Conservation (phyloP, 1,140 invertebrate genomes). For the Polyergus mexicanus region DNA sequence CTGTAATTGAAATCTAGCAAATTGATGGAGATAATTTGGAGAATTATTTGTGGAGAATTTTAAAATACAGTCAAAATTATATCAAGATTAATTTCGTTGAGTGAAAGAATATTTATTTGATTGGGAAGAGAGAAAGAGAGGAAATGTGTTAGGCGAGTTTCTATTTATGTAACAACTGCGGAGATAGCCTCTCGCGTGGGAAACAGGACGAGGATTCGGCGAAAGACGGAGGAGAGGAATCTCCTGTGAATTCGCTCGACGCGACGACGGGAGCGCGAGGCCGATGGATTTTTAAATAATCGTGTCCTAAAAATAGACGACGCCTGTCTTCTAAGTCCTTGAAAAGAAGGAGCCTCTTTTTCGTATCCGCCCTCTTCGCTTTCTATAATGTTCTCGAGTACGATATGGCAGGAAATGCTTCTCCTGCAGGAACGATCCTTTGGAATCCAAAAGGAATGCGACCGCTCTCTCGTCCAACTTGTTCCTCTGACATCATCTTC, state of each 20-base stretch:
- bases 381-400: slow-evolving; percentile 47
- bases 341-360: not conserved
- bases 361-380: slow-evolving; percentile 43
- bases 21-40: not conserved
- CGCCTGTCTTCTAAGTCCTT: slow-evolving; percentile 61
- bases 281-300: slow-evolving; percentile 63
- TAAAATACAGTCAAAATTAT: not conserved
- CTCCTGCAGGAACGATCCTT: slow-evolving; percentile 72
- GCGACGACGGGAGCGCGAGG: slow-evolving; percentile 11
- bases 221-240: slow-evolving; percentile 26
- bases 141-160: slow-evolving; percentile 2
- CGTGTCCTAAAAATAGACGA: slow-evolving; percentile 68
- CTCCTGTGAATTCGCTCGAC: not conserved
- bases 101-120: not conserved
- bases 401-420: slow-evolving; percentile 76
- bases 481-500: slow-evolving; percentile 76
- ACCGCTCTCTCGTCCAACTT: slow-evolving; percentile 67
- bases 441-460: slow-evolving; percentile 78
- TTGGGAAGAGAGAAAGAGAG: not conserved
- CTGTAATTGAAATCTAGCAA: not conserved
- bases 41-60: not conserved
- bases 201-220: slow-evolving; percentile 50
- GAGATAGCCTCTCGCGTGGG: slow-evolving; percentile 22
- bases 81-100: slow-evolving; percentile 19
- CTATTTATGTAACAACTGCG: slow-evolving; percentile 42